Base-by-base conservation (phyloP, 2,113 vertebrate genomes). In the Anoura caudifer region DNA sequence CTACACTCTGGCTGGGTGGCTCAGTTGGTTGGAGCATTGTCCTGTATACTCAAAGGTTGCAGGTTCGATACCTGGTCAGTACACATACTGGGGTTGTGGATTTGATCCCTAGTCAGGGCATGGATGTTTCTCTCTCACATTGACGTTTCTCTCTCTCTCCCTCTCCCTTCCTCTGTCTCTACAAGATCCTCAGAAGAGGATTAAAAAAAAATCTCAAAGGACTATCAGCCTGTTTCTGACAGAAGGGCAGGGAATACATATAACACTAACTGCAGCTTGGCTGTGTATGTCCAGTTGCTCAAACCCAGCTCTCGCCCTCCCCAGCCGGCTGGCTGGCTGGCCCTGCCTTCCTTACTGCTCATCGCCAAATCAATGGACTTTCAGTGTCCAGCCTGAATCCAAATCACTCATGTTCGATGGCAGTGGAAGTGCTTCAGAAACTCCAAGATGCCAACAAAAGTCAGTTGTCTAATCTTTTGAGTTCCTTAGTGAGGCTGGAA, bases 231-330 rank as follows among this genome's bases (percentile, higher is more conserved):
- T 28, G 14, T 19, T 88, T 76, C 67, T 16, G 45, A 56, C 13
- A 73, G 52, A 52, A 59, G 45, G 28, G 16, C 50, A 47, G 41
- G 31, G 45, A 38, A 20, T 5, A 52, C 33, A 26, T 1, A 7
- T 1, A 72, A 36, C 56, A 17, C 4, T 2, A 9, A 24, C 8
- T 56, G 13, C 13, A 20, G 65, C 4, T 12, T 4, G 7, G 33
- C 4, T 28, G 1, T 8, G 3, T 3, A 4, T 0, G 14, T 12
- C 47, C 22, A 13, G 36, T 54, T 13, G 2, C 9, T 38, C 38
- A 61, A 56, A 19, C 2, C 26, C 54, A 14, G 36, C 54, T 47
- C 54, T 52, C 19, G 2, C 47, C 10, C 52, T 80, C 41, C 13
- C 50, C 54, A 65, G 69, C 65, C 54, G 56, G 76, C 73, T 2